A percentile compares a stretch with the other conserved stretches of the same genome.
These are phyloP conservation scores for Drosophila hawaiiensis DNA, from an alignment of 2,888 invertebrate species.

Conservation along the genomic window DNA sequence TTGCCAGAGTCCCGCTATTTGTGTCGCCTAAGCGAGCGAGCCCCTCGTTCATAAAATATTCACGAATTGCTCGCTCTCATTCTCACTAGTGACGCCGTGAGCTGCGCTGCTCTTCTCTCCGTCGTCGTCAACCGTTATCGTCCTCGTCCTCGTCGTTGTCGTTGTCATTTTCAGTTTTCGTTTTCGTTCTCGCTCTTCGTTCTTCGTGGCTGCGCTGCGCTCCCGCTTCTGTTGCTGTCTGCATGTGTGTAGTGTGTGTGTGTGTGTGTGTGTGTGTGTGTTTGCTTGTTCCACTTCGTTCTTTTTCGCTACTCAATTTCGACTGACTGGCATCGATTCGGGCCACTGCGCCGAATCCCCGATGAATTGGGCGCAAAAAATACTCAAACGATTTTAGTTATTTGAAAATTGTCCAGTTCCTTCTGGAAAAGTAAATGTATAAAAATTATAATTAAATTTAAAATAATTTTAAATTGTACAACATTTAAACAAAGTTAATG, in stretches of 20 bases:
- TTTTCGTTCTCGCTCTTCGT: constrained; percentile 15
- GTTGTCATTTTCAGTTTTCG: constrained; percentile 18
- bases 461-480: background rate
- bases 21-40: constrained; percentile 58
- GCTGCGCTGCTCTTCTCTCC: constrained; percentile 47
- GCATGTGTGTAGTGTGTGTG: background rate
- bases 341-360: constrained; percentile 79
- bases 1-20: constrained; percentile 59
- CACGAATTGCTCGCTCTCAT: constrained; percentile 80
- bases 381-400: constrained; percentile 28
- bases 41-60: constrained; percentile 80
- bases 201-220: constrained; percentile 39
- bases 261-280: constrained; percentile 11
- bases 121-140: constrained; percentile 31
- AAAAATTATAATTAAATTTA: background rate
- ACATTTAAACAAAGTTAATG: background rate
- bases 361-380: constrained; percentile 39
- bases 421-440: background rate
- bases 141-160: constrained; percentile 30
- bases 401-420: constrained; percentile 44
- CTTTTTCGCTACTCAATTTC: constrained; percentile 31
- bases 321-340: constrained; percentile 68
- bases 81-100: constrained; percentile 63
- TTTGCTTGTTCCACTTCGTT: constrained; percentile 36
- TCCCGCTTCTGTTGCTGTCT: constrained; percentile 27